A percentile compares a stretch with the other conserved stretches of the same genome.
Conservation (phyloP, 2,888 invertebrate genomes). For the Pterostichus madidus region DNA sequence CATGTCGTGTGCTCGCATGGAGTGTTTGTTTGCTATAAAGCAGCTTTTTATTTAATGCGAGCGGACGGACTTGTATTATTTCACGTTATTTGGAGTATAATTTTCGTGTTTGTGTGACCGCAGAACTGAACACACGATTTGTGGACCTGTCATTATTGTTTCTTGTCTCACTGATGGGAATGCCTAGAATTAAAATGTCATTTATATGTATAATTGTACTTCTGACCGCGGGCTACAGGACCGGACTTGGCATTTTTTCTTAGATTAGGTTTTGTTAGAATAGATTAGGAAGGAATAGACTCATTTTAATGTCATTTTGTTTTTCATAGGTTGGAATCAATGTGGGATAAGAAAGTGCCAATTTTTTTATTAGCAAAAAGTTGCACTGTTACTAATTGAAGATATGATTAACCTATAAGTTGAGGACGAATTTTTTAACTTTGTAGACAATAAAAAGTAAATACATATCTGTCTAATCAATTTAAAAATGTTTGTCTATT, state of each 20-base stretch:
- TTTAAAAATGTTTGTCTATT: too few species aligned
- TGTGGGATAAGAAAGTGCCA: too few species aligned
- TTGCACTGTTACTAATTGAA: too few species aligned
- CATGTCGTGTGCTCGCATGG: conserved; percentile 11
- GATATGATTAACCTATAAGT: too few species aligned
- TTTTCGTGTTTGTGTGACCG: conserved; percentile 65
- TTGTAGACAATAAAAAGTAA: too few species aligned
- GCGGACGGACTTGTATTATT: conserved; percentile 21
- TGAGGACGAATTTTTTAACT: too few species aligned
- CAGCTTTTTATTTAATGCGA: conserved; percentile 43
- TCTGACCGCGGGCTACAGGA: conserved; percentile 29
- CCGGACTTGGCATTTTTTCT: conserved; percentile 27
- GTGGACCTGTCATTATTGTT: conserved; percentile 64
- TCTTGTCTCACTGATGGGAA: conserved; percentile 61
- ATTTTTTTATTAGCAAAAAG: too few species aligned
- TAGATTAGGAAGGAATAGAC: conserved; percentile 1
- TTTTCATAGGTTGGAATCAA: background rate
- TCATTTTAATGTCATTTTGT: background rate
- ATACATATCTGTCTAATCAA: too few species aligned
- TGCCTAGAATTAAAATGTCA: conserved; percentile 66
- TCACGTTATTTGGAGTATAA: conserved; percentile 57
- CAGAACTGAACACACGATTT: conserved; percentile 65
- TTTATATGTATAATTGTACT: conserved; percentile 65
- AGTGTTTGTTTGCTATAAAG: conserved; percentile 48
- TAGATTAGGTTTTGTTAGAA: conserved; percentile 5